Base-by-base conservation (phyloP, 64 coral and sea anemone species). In the Hydrozoanthus tunicans region DNA sequence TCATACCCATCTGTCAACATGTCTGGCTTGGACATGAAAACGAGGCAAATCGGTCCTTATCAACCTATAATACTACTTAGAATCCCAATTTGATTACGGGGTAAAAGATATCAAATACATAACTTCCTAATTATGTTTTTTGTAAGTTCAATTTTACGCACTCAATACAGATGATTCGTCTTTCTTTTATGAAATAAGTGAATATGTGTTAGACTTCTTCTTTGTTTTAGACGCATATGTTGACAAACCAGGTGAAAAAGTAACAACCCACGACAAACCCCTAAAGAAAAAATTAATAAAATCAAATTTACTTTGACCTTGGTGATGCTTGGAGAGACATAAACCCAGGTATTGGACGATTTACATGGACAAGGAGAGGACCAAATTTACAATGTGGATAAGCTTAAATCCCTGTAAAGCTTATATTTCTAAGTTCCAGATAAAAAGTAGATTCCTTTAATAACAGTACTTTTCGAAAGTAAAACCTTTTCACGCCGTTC, bases 241-340 rank as follows among this genome's bases (percentile, higher is more conserved):
- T 81, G 79, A 81, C 61, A 81, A 81, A 10, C 14, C 58, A 81
- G 79, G 79, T 12, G 53, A 57, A 20, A 56, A 57, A 26, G 27
- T 5, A 6, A 20, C 79, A n/a, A 81, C 79, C 7, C 79, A 81
- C 7, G 61, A 81, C 15, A 81, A 81, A 62, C 5, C 79, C 56
- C 14, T 81, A 3, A 58, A n/a, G 56, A 26, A 81, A 81, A 54
- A 20, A 20, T 81, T 81, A 56, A 81, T 2, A 57, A 81, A 81
- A 4, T 56, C 56, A 81, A 81, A 10, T 57, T 8, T 58, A 81
- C 79, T 56, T 81, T 57, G 79, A 81, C 59, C 10, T 81, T 15
- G 79, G 79, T 57, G 79, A 81, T 81, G 59, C 59, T 81, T 12
- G 79, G 79, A 81, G 79, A 56, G 79, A 81, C 54, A 55, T 81